Evolutionary conservation across 2,113 vertebrate genomes (phyloP).

Genomic region (Cebus imitator): DNA sequence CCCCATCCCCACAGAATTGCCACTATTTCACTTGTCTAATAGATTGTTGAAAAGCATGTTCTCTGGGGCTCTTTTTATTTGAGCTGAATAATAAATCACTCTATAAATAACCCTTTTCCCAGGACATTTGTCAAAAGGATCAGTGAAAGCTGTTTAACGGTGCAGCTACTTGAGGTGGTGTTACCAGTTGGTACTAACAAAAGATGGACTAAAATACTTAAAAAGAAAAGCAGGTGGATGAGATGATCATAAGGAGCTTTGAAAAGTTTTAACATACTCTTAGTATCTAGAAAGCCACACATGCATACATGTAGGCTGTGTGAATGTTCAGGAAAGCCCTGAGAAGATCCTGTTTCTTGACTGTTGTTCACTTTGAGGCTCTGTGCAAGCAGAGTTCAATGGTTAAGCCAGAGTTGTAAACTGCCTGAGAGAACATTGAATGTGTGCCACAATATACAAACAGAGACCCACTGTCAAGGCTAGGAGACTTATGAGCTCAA

Average conservation of each 20-base stretch:
- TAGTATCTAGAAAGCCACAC: not conserved
- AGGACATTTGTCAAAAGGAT: not conserved
- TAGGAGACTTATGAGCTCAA: not conserved
- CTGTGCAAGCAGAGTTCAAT: not conserved
- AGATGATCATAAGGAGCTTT: not conserved
- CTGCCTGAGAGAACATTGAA: not conserved
- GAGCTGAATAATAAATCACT: not conserved
- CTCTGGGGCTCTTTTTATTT: not conserved
- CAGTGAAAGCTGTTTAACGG: not conserved
- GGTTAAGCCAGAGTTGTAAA: not conserved
- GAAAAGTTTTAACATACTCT: not conserved
- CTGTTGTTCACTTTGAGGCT: not conserved
- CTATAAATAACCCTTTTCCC: not conserved
- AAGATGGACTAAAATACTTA: not conserved
- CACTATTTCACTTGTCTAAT: not conserved
- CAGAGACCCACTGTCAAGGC: not conserved
- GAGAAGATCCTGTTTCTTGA: not conserved
- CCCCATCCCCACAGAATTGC: not conserved
- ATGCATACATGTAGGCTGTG: not conserved
- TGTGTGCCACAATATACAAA: not conserved
- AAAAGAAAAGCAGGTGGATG: not conserved
- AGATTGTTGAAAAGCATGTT: not conserved
- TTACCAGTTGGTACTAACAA: not conserved
- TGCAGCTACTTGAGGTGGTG: not conserved
- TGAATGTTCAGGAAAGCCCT: not conserved